Evolutionary conservation across 2,888 invertebrate genomes (phyloP).

Genomic region (Azorinus chamasolen): DNA sequence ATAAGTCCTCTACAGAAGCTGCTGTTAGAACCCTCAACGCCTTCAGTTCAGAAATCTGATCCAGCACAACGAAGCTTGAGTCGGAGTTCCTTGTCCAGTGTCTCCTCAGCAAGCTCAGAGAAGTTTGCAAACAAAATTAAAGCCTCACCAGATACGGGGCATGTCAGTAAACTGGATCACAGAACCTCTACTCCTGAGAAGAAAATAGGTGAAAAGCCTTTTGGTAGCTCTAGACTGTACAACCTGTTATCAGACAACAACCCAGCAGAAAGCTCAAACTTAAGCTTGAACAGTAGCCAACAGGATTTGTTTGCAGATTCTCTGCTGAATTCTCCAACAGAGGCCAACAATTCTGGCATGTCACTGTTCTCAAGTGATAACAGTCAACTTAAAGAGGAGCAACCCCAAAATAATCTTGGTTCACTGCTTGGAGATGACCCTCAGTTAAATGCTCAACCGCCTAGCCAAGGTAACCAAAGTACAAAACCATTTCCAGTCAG

Average conservation of each 20-base stretch:
- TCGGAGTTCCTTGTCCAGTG: slow-evolving; percentile 39
- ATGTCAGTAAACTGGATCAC: neutral
- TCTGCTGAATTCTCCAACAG: slow-evolving; percentile 12
- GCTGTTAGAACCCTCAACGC: slow-evolving; percentile 17
- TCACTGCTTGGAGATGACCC: no score
- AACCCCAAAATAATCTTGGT: no score
- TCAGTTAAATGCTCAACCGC: no score
- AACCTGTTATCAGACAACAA: slow-evolving; percentile 33
- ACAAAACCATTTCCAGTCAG: no score
- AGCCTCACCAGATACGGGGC: neutral
- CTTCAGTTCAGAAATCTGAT: slow-evolving; percentile 1
- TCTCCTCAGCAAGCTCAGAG: slow-evolving; percentile 40
- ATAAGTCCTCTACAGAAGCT: slow-evolving; percentile 55
- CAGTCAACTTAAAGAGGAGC: no score
- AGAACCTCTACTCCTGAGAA: slow-evolving; percentile 8
- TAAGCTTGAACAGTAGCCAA: slow-evolving; percentile 62
- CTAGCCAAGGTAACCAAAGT: no score
- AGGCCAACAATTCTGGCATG: neutral
- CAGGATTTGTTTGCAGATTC: slow-evolving; percentile 68
- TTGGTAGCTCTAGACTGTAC: slow-evolving; percentile 31
- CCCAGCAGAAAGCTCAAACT: neutral
- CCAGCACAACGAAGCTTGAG: slow-evolving; percentile 25
- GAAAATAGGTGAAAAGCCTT: slow-evolving; percentile 1
- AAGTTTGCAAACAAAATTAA: slow-evolving; percentile 14
- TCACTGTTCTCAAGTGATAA: no score